Base-by-base conservation (phyloP, 37 sponge, comb jelly and placozoan species). In the Crambe crambe region DNA sequence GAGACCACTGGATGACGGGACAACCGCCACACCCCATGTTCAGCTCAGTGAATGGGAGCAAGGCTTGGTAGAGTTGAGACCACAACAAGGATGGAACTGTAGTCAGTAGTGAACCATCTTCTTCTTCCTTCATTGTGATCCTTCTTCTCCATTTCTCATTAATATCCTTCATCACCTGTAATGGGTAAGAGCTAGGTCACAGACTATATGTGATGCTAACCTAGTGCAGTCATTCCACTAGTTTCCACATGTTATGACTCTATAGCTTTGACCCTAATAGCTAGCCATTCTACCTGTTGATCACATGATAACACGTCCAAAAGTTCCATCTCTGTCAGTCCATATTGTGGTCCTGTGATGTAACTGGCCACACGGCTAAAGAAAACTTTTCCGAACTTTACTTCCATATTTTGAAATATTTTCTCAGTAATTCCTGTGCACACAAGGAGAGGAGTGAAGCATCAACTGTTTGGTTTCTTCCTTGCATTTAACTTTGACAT, bases 301-400 rank as follows among this genome's bases (percentile, higher is more conserved):
- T 94, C 89, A 60, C 51, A 68, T 9, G 85, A n/a, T 29, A 94
- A 63, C 8, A 94, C 66, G 65, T 94, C 95, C 36, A 89, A 26
- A 3, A 94, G 15, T 57, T 94, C 95, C 56, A 79, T 6, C 47
- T 91, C 95, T 35, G 86, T 82, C 58, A 94, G 69, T 21, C 95
- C 95, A 70, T 68, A 44, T 35, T 72, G 84, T 6, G 93, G 26
- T 30, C 80, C 75, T 23, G 89, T 64, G 31, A 94, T 79, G 51
- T 82, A 91, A 23, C 67, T 78, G 17, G 87, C 72, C 32, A 56
- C 37, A 22, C 77, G 84, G 4, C 60, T 37, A 21, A 84, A 69
- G 27, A 94, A 71, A 21, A 44, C 22, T 21, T 70, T 25, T 1
- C 93, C 93, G 65, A 68, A 60, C 37, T 44, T 42, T 1, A 27